Evolutionary conservation across 2,888 invertebrate genomes (phyloP).

Genomic region (Labia minor): DNA sequence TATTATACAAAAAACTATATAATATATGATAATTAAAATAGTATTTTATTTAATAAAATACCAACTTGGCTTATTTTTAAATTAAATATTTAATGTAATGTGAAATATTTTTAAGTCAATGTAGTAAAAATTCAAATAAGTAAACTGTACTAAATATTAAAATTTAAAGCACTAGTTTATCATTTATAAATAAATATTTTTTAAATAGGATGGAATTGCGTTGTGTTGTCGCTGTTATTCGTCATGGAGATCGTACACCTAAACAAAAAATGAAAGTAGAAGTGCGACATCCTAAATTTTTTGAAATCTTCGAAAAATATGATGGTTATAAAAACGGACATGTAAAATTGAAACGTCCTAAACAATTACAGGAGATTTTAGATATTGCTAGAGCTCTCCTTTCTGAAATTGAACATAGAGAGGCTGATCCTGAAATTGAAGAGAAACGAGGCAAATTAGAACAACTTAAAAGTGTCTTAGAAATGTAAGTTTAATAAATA

Average conservation of each 20-base stretch:
- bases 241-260: slow-evolving; percentile 97
- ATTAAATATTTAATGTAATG: too few relatives aligned
- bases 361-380: slow-evolving; percentile 92
- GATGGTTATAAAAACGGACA: slow-evolving; percentile 92
- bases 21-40: neutral
- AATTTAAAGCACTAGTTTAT: too few relatives aligned
- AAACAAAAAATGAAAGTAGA: slow-evolving; percentile 99
- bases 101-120: too few relatives aligned
- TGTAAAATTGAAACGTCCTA: slow-evolving; percentile 93
- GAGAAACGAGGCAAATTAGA: slow-evolving; percentile 95
- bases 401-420: slow-evolving; percentile 76
- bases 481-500: slow-evolving; percentile 64
- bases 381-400: slow-evolving; percentile 89
- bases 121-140: neutral
- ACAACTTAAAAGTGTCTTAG: slow-evolving; percentile 95
- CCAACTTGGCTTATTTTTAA: too few relatives aligned
- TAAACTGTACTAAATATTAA: neutral
- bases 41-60: neutral
- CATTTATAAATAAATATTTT: too few relatives aligned
- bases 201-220: slow-evolving; percentile 76
- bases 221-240: slow-evolving; percentile 93
- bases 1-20: neutral
- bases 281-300: slow-evolving; percentile 92
- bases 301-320: slow-evolving; percentile 96
- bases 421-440: slow-evolving; percentile 84